Conservation (phyloP, 1,140 invertebrate genomes). For the Drosophila guanche region DNA sequence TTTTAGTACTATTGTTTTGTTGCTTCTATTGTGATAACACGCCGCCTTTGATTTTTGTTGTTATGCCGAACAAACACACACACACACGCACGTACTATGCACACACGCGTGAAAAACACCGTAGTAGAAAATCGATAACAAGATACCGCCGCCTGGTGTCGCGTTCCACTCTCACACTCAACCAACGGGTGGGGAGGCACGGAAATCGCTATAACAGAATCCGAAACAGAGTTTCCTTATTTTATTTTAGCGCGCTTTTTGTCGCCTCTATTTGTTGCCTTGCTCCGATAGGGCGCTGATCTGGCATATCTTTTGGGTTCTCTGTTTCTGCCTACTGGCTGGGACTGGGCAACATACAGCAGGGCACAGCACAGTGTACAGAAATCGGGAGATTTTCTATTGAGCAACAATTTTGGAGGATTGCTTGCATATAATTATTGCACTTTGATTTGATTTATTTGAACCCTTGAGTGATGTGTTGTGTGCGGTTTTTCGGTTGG, state of each 20-base stretch:
- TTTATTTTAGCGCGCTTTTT: too few species aligned
- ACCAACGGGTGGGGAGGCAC: neutral
- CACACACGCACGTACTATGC: neutral
- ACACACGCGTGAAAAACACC: neutral
- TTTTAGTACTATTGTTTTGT: neutral
- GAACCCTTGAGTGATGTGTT: too few species aligned
- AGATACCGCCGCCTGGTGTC: constrained; percentile 1
- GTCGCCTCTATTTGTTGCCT: too few species aligned
- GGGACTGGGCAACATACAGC: too few species aligned
- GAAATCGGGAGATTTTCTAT: neutral
- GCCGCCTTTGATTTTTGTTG: constrained; percentile 8
- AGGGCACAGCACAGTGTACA: too few species aligned
- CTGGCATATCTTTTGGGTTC: too few species aligned
- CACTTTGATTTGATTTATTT: constrained; percentile 20
- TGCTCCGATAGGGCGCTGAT: too few species aligned
- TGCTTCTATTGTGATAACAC: constrained; percentile 16
- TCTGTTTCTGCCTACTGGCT: too few species aligned
- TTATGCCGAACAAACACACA: constrained; percentile 4
- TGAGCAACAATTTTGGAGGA: neutral
- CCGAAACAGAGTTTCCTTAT: too few species aligned
- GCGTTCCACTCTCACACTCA: neutral
- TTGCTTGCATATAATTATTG: constrained; percentile 1
- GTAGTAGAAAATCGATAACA: constrained; percentile 16
- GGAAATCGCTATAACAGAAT: neutral
- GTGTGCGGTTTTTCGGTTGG: neutral